Base-by-base conservation (phyloP, 2,888 invertebrate genomes). In the Pterostichus niger region DNA sequence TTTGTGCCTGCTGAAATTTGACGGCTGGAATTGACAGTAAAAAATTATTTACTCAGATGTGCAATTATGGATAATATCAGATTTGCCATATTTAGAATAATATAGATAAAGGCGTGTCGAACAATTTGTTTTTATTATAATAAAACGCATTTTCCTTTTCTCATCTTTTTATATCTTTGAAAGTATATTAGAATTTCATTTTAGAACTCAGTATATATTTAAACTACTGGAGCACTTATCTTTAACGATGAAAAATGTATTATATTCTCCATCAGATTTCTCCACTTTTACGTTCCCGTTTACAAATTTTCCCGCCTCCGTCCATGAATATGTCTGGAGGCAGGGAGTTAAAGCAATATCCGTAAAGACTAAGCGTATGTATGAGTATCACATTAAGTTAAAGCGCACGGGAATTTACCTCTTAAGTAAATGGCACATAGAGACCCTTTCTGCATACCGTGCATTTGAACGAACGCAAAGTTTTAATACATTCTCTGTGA, bases 351-450 rank as follows among this genome's bases (percentile, higher is more conserved):
- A 10, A 31, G 59, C 31, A 59, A 59, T 59, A 59, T 59, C 59
- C 59, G 59, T 59, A 59, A 59, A 59, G 59, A 59, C 59, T 31
- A 2, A 10, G 9, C 59, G 59, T 59, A 59, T 59, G 59, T 59
- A 59, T 59, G 49, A 49, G 49, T 49, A 59, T 59, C 59, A 59
- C 59, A 59, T 59, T 59, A 59, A 59, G 15, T 59, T 59, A 59
- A 59, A 31, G 59, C 59, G 59, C 59, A 59, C 31, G 59, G 31
- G 59, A 59, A 59, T 59, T 31, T 59, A 59, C 59, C 31, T 31
- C 59, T 59, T 59, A 59, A 59, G 59, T 59, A 59, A 59, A 59
- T 31, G 59, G 31, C 59, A 31, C 59, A 59, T n/a, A 59, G 59
- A 59, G 59, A 59, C 59, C 59, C 31, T 10, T 31, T 24, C 59